phyloP scores from a whole-genome alignment of 2,888 invertebrate species.

The Phorcus lineatus region DNA sequence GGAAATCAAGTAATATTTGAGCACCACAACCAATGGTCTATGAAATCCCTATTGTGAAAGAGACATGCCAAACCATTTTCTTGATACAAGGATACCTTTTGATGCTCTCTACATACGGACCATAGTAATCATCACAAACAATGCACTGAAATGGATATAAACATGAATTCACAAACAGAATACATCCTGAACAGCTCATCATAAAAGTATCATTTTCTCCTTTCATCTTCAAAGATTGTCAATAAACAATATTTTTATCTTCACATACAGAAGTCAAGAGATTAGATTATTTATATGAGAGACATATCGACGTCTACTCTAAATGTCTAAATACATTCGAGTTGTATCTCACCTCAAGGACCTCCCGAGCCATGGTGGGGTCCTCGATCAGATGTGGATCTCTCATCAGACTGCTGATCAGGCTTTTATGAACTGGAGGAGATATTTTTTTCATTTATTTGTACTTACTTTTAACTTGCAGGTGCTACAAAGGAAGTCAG shows the following conservation, averaged over 20 bases:
- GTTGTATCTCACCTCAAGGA: conserved; percentile 81
- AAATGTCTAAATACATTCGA: too few species aligned
- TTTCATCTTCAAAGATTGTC: too few species aligned
- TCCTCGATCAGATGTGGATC: conserved; percentile 85
- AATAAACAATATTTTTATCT: too few species aligned
- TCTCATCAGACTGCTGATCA: conserved; percentile 78
- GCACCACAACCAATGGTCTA: too few species aligned
- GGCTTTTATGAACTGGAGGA: conserved; percentile 77
- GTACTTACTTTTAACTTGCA: not conserved
- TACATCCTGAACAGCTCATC: conserved; percentile 15
- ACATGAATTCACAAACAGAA: not conserved
- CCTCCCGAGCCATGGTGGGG: conserved; percentile 84
- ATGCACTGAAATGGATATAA: not conserved
- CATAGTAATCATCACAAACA: conserved; percentile 85
- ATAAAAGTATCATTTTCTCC: too few species aligned
- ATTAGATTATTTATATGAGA: too few species aligned
- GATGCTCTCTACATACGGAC: conserved; percentile 86
- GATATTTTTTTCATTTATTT: conserved; percentile 65
- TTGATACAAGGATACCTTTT: conserved; percentile 80
- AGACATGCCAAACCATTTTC: not conserved
- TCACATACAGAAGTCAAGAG: too few species aligned
- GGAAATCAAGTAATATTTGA: too few species aligned
- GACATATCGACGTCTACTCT: too few species aligned
- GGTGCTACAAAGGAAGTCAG: too few species aligned
- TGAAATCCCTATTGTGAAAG: too few species aligned